These are phyloP conservation scores for Papilio machaon DNA, from an alignment of 1,140 invertebrate species.

Conservation along the genomic window DNA sequence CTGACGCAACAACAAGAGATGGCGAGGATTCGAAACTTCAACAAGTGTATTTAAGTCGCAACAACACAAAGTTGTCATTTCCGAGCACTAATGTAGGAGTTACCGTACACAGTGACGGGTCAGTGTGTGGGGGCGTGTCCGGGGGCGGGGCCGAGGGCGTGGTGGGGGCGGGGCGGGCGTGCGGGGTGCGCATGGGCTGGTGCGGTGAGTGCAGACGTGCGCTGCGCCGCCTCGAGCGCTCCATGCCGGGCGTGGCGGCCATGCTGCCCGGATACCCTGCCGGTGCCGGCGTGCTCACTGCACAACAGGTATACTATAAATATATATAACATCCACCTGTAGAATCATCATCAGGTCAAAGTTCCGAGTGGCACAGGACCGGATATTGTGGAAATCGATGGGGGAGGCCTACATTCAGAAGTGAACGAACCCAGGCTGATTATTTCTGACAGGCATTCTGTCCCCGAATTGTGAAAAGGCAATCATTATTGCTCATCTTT, in stretches of 20 bases:
- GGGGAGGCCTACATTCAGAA: no score
- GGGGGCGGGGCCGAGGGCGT: slow-evolving; percentile 39
- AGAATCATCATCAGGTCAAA: neutral
- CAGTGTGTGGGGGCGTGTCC: slow-evolving; percentile 37
- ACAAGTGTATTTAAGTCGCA: no score
- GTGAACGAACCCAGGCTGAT: neutral
- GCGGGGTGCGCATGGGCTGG: slow-evolving; percentile 64
- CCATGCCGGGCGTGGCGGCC: slow-evolving; percentile 59
- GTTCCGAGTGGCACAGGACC: neutral
- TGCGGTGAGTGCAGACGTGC: slow-evolving; percentile 61
- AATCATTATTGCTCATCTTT: no score
- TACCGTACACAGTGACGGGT: slow-evolving; percentile 43
- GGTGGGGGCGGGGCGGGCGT: slow-evolving; percentile 40
- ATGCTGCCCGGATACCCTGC: slow-evolving; percentile 58
- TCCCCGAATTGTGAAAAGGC: no score
- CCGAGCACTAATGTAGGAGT: neutral
- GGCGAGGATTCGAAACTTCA: no score
- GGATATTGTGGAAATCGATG: no score
- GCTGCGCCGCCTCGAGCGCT: slow-evolving; percentile 53
- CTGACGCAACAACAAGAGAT: no score
- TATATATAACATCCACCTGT: neutral
- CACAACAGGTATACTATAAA: neutral
- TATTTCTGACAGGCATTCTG: no score
- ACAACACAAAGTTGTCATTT: no score
- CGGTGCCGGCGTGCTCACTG: slow-evolving; percentile 41